Percentiles rank a stretch among this genome's conserved stretches.
phyloP scores from a whole-genome alignment of 2,888 invertebrate species.

The Aspidiotus rigidus region DNA sequence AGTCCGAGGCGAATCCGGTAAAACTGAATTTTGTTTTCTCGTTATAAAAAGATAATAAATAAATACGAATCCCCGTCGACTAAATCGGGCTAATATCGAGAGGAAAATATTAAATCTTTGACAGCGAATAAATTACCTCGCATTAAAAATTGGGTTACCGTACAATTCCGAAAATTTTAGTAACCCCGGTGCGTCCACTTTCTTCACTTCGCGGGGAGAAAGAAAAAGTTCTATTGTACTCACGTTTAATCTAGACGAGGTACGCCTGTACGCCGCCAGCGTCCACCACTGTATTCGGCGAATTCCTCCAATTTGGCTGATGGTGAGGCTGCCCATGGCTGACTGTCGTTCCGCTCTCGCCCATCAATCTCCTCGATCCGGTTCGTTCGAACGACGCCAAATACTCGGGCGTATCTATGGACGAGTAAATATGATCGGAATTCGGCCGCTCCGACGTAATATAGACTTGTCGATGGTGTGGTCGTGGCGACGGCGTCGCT shows the following conservation, averaged over 20 bases:
- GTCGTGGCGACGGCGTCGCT: slow-evolving; percentile 53
- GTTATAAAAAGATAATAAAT: too few relatives aligned
- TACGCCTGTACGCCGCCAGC: slow-evolving; percentile 54
- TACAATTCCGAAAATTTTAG: too few relatives aligned
- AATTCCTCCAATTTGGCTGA: slow-evolving; percentile 41
- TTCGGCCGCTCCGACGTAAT: slow-evolving; percentile 56
- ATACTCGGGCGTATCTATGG: slow-evolving; percentile 74
- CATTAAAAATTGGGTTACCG: too few relatives aligned
- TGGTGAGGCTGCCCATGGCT: not conserved
- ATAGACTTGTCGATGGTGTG: slow-evolving; percentile 38
- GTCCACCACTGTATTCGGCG: slow-evolving; percentile 44
- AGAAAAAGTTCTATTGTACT: not conserved
- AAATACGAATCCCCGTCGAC: not conserved
- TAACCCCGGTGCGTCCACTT: not conserved
- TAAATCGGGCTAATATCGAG: not conserved
- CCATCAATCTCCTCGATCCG: slow-evolving; percentile 36
- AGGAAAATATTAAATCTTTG: slow-evolving; percentile 3
- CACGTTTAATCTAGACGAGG: slow-evolving; percentile 45
- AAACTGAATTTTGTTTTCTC: too few relatives aligned
- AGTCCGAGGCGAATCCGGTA: too few relatives aligned
- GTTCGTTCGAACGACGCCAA: slow-evolving; percentile 62
- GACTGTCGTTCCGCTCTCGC: slow-evolving; percentile 9
- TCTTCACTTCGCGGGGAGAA: slow-evolving; percentile 1
- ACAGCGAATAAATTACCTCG: not conserved
- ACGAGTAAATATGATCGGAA: slow-evolving; percentile 81